Base-by-base conservation (phyloP, 64 coral and sea anemone species). In the Dendronephthya gigantea region DNA sequence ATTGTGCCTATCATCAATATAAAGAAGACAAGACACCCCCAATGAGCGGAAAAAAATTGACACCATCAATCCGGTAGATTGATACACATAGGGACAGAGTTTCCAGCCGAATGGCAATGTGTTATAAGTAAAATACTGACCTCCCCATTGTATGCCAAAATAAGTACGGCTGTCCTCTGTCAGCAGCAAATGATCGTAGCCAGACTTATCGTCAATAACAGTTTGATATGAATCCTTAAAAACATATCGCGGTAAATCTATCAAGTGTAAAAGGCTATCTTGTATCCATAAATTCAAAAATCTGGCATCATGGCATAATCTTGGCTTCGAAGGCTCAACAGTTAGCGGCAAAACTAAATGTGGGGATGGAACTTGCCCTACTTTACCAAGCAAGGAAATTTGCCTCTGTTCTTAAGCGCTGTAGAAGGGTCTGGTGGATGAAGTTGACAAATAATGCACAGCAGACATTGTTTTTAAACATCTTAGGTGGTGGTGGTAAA, bases 121-220 rank as follows among this genome's bases (percentile, higher is more conserved):
- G 68, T 74, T 74, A 74, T 74, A 74, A n/a, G n/a, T n/a, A n/a
- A n/a, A n/a, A n/a, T n/a, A n/a, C n/a, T n/a, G n/a, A n/a, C n/a
- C n/a, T n/a, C 23, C 68, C 68, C 68, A 74, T 74, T 74, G 68
- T 5, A 74, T 74, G 25, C 68, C 68, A 35, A 74, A 74, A 74
- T 74, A 74, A 12, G 68, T 74, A 74, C 68, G 68, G 68, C 68
- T 74, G 14, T 3, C 68, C 33, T 74, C 68, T 30, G n/a, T 74
- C n/a, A 74, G 25, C 68, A 74, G 33, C 1, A 74, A 29, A 29
- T 74, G 68, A 35, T 74, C 68, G 25, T 74, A 74, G 33, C 68
- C 68, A 74, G 68, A 74, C 31, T 74, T 74, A 74, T 74, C 68
- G 31, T 74, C 68, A 35, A 74, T 27, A 12, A 74, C 68, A 12